Base-by-base conservation (phyloP, 64 coral and sea anemone genomes). In the Anthopleura sola region DNA sequence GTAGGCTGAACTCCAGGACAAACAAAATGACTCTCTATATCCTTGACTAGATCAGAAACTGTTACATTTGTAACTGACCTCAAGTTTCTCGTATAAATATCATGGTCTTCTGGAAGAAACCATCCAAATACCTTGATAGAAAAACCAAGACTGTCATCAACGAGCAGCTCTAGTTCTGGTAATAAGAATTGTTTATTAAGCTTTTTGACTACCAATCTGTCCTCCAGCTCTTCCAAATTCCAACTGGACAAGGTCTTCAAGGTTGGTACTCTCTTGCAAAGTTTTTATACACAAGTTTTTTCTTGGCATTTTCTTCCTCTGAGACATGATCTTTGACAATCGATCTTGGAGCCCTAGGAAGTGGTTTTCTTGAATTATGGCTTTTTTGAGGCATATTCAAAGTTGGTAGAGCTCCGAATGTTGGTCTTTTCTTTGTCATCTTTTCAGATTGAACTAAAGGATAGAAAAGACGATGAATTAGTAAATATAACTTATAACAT, bases 101-200 rank as follows among this genome's bases (percentile, higher is more conserved):
- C 78, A 38, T 91, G 90, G 55, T 86, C 85, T 76, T 91, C 90
- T 40, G 79, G 66, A 10, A 91, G 77, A 23, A 83, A 36, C 57
- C 84, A 91, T 75, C 85, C 90, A 87, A 56, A 87, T 26, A 91
- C 85, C 50, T 62, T 68, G 79, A 91, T 77, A 75, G 85, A 87
- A 60, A 76, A 86, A 36, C 90, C 90, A 58, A 91, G 90, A 77
- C 90, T 91, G 79, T 91, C 84, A 11, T 48, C 46, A 51, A 91
- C 81, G n/a, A 91, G 68, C 13, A 91, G 26, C 33, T 91, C 77
- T 20, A 86, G 5, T 86, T 91, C 84, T 86, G 84, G 84, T 24
- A 75, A 55, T 26, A 81, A 68, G 28, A 71, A 18, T 20, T 49
- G 13, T 0, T 21, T 14, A 31, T 46, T 82, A 8, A 24, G 79